Conservation (phyloP, 2,113 vertebrate genomes). For the Probosciger aterrimus region DNA sequence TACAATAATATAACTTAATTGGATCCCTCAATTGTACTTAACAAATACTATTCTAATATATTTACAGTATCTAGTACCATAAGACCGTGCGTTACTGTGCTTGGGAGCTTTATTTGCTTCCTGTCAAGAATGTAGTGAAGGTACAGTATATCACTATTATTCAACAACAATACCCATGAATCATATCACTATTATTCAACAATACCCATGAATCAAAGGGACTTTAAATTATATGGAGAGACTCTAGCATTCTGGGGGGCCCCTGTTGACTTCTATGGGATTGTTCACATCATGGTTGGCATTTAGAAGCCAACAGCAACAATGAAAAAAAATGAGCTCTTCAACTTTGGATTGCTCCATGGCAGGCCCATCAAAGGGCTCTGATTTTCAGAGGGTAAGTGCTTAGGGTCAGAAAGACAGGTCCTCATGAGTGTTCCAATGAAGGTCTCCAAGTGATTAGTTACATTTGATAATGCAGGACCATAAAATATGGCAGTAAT, state of each 20-base stretch:
- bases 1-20: conserved; percentile 82
- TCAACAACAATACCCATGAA: neutral
- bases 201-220: conserved; percentile 1
- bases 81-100: conserved; percentile 50
- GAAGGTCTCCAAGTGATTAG: neutral
- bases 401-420: neutral
- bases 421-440: neutral
- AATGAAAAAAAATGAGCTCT: neutral
- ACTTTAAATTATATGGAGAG: neutral
- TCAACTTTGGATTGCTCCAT: neutral
- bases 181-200: conserved; percentile 17
- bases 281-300: neutral
- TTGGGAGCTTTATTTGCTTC: conserved; percentile 55
- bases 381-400: neutral
- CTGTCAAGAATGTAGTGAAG: conserved; percentile 43
- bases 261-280: neutral
- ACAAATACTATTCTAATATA: conserved; percentile 65
- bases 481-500: neutral
- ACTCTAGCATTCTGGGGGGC: neutral
- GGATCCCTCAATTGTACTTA: conserved; percentile 63
- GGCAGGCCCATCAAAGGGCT: neutral
- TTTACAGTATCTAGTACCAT: conserved; percentile 65
- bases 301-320: neutral
- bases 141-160: conserved; percentile 38
- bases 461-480: neutral